A percentile compares a stretch with the other conserved stretches of the same genome.
These are phyloP conservation scores for Uromys caudimaculatus DNA, from an alignment of 2,797 vertebrate genomes.

Conservation along the genomic window DNA sequence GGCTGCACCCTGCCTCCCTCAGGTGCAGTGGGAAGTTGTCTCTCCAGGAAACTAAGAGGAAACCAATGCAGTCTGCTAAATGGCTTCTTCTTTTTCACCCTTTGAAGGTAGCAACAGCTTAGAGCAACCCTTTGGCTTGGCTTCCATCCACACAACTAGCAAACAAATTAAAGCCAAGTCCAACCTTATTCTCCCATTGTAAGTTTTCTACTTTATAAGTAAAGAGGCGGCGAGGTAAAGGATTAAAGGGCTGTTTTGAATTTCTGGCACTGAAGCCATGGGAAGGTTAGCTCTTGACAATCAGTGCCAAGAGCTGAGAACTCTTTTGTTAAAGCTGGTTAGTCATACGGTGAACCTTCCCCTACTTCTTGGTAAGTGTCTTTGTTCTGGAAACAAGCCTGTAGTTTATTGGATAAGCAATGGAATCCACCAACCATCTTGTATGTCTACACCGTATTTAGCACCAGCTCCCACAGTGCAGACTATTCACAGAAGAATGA, in stretches of 20 bases:
- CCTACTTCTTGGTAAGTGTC: constrained; percentile 43
- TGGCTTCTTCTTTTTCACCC: background rate
- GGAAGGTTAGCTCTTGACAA: background rate
- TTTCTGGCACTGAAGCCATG: constrained; percentile 14
- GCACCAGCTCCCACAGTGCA: background rate
- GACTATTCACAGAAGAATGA: background rate
- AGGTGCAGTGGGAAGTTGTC: background rate
- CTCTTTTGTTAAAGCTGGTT: background rate
- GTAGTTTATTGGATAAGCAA: background rate
- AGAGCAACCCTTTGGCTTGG: background rate
- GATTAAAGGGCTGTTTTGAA: background rate
- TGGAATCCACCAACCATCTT: background rate
- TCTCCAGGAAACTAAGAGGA: background rate
- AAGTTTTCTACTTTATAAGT: constrained; percentile 21
- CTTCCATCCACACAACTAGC: background rate
- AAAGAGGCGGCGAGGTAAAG: background rate
- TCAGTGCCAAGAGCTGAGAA: background rate
- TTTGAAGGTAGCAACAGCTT: background rate
- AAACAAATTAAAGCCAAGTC: constrained; percentile 3
- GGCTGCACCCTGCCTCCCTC: background rate
- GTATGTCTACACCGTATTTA: background rate
- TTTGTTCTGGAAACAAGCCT: constrained; percentile 58
- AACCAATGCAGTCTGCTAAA: background rate
- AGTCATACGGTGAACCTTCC: constrained; percentile 43
- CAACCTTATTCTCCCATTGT: background rate